A percentile compares a stretch with the other conserved stretches of the same genome.
Evolutionary conservation across 2,888 invertebrate species (phyloP).

Genomic region (Ashinkailepas kermadecensis): DNA sequence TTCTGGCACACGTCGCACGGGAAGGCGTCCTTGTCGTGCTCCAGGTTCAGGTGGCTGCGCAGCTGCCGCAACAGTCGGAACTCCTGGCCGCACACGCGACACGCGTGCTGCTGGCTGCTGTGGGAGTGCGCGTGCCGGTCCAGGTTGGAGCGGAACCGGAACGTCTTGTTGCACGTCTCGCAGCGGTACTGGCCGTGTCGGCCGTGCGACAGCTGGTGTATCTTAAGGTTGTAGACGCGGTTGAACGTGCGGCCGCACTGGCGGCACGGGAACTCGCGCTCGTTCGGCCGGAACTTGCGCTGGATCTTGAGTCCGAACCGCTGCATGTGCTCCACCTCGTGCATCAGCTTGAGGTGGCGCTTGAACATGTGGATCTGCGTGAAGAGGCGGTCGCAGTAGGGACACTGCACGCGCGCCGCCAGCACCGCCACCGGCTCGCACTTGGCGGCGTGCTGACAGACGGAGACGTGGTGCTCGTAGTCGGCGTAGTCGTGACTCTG

Average conservation of each 20-base stretch:
- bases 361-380: conserved; percentile 16
- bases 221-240: conserved; percentile 16
- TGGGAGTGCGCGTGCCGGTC: conserved; percentile 21
- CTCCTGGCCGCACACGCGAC: conserved; percentile 13
- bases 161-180: conserved; percentile 22
- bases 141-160: conserved; percentile 19
- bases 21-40: conserved; percentile 13
- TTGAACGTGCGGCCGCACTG: conserved; percentile 18
- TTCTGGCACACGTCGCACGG: conserved; percentile 10
- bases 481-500: neutral
- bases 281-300: conserved; percentile 20
- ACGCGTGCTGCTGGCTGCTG: neutral
- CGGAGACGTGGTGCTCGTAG: neutral
- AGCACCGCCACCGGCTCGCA: conserved; percentile 17
- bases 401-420: conserved; percentile 20
- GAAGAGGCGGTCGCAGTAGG: conserved; percentile 20
- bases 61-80: conserved; percentile 19
- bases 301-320: conserved; percentile 17
- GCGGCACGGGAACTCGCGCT: conserved; percentile 4
- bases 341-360: neutral
- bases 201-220: conserved; percentile 21
- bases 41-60: conserved; percentile 11
- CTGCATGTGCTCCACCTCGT: conserved; percentile 16
- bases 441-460: neutral
- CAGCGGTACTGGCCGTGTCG: conserved; percentile 21